These are phyloP conservation scores for Peucedramus taeniatus DNA, from an alignment of 2,113 vertebrate species.

Conservation along the genomic window DNA sequence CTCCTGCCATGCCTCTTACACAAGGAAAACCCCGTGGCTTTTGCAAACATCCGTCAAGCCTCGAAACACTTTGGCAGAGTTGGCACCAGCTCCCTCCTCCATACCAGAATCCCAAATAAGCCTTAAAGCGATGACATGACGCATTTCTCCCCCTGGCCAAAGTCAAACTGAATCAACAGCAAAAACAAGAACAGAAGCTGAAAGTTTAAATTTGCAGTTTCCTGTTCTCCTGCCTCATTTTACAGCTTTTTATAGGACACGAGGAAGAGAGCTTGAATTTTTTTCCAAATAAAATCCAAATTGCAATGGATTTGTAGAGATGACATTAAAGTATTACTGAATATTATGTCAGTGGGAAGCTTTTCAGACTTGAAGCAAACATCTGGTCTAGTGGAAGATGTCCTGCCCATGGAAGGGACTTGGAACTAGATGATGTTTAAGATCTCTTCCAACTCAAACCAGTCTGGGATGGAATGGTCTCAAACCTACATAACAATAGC, in stretches of 20 bases:
- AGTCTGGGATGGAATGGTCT: background rate
- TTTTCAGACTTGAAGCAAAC: background rate
- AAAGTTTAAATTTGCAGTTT: background rate
- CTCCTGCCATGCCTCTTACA: background rate
- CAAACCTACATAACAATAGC: background rate
- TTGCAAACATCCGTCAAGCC: conserved; percentile 19
- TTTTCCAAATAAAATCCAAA: background rate
- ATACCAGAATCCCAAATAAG: background rate
- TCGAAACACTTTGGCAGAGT: background rate
- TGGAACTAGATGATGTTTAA: background rate
- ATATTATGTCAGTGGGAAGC: background rate
- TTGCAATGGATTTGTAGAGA: background rate
- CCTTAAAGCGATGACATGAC: background rate
- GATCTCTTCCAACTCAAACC: background rate
- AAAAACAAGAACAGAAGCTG: conserved; percentile 22
- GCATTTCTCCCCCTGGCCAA: background rate
- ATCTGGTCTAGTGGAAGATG: background rate
- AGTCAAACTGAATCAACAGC: conserved; percentile 12
- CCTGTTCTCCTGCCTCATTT: conserved; percentile 1
- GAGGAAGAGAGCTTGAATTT: background rate
- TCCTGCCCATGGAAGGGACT: background rate
- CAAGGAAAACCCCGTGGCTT: background rate
- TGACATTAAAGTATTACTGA: background rate
- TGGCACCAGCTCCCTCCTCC: conserved; percentile 31
- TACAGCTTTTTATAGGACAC: background rate